phyloP scores from a whole-genome alignment of 2,113 vertebrate genomes.

The Xerus inauris region DNA sequence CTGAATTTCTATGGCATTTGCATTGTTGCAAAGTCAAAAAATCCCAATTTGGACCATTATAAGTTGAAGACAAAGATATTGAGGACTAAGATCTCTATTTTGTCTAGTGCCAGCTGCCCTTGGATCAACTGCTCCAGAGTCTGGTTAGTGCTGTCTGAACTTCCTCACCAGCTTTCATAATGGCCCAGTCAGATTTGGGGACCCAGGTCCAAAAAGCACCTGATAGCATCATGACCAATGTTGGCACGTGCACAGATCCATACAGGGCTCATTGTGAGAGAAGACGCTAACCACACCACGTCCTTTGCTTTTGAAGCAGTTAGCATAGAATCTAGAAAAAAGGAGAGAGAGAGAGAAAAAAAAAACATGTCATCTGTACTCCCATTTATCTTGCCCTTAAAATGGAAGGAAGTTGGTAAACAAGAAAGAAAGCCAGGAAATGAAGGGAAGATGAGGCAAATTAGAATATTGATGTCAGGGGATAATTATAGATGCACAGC shows the following conservation, averaged over 20 bases:
- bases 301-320: conserved; percentile 21
- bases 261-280: background rate
- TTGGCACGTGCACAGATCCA: background rate
- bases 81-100: background rate
- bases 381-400: conserved; percentile 33
- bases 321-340: background rate
- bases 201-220: background rate
- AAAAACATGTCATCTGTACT: background rate
- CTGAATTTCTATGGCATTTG: background rate
- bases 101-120: background rate
- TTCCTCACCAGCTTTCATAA: background rate
- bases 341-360: background rate
- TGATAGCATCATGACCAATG: background rate
- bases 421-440: conserved; percentile 30
- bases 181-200: too few relatives aligned
- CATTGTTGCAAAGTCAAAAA: background rate
- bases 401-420: conserved; percentile 51
- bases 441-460: background rate
- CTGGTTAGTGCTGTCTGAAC: background rate
- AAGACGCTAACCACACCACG: background rate
- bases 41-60: background rate
- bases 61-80: background rate
- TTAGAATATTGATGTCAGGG: background rate
- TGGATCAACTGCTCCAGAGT: background rate
- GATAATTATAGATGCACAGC: background rate